Evolutionary conservation across 1,140 invertebrate genomes (phyloP).

Genomic region (Drosophila sp.): DNA sequence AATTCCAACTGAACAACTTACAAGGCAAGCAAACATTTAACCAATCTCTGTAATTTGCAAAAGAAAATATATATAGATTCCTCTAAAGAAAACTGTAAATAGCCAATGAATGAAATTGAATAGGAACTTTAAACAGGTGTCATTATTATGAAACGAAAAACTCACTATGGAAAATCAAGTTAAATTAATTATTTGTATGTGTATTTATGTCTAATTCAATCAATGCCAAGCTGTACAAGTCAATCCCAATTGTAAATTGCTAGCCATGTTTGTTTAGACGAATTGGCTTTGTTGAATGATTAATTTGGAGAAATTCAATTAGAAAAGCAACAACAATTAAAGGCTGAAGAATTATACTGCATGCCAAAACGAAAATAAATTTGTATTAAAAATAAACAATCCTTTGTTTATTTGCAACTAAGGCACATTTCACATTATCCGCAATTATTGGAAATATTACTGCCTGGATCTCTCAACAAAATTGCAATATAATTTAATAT

Average conservation of each 20-base stretch:
- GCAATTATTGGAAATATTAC: too few relatives aligned
- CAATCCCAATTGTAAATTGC: background rate
- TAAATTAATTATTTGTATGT: conserved; percentile 26
- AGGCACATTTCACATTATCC: too few relatives aligned
- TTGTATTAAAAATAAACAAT: too few relatives aligned
- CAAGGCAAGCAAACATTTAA: conserved; percentile 3
- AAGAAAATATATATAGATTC: background rate
- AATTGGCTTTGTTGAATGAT: too few relatives aligned
- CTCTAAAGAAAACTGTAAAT: conserved; percentile 51
- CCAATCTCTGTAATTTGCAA: conserved; percentile 11
- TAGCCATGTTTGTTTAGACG: too few relatives aligned
- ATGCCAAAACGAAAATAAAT: too few relatives aligned
- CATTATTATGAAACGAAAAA: conserved; percentile 20
- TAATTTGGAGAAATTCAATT: too few relatives aligned
- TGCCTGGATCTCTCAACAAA: too few relatives aligned
- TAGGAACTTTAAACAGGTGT: conserved; percentile 10
- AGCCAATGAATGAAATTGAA: conserved; percentile 29
- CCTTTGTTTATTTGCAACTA: too few relatives aligned
- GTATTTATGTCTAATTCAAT: conserved; percentile 20
- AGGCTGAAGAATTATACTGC: too few relatives aligned
- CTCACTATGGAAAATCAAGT: conserved; percentile 1
- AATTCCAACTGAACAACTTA: background rate
- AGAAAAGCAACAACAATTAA: too few relatives aligned
- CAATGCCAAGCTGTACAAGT: conserved; percentile 46
- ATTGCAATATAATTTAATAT: too few relatives aligned